phyloP scores from a whole-genome alignment of 1,140 invertebrate genomes.

The Plutomurus gul region DNA sequence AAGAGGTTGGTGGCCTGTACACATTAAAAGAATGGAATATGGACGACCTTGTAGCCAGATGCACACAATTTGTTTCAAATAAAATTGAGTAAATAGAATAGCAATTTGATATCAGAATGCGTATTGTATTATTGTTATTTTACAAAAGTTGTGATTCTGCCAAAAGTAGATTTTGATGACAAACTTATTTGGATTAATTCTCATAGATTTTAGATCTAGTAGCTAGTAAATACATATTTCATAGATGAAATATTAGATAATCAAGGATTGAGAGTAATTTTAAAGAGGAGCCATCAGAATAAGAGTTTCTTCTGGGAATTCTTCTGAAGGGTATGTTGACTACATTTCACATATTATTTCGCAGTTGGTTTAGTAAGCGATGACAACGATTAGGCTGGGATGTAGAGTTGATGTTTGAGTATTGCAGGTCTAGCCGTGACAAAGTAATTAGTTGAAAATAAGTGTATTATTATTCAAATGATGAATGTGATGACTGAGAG shows the following conservation, averaged over 20 bases:
- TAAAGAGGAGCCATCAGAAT: not conserved
- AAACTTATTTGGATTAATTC: too few relatives aligned
- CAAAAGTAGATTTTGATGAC: too few relatives aligned
- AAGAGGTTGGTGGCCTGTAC: not conserved
- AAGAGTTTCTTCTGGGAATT: not conserved
- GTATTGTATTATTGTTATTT: too few relatives aligned
- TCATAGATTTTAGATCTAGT: too few relatives aligned
- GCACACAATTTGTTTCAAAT: too few relatives aligned
- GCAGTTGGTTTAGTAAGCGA: not conserved
- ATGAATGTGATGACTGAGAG: not conserved
- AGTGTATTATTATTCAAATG: slow-evolving; percentile 20
- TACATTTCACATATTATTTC: not conserved
- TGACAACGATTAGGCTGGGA: not conserved
- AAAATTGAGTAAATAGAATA: too few relatives aligned
- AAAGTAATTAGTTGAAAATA: slow-evolving; percentile 10
- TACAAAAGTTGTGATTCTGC: too few relatives aligned
- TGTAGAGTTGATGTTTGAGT: not conserved
- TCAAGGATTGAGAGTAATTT: not conserved
- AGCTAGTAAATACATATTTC: too few relatives aligned
- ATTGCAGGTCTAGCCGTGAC: not conserved
- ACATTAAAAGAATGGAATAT: not conserved
- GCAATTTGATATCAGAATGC: too few relatives aligned
- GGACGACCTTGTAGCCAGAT: too few relatives aligned
- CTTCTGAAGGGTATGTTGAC: not conserved
- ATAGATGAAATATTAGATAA: too few relatives aligned